Evolutionary conservation across 37 sponge, comb jelly and placozoan genomes (phyloP), one percentile per base, ranked within the genome.

Genomic region (Beroe ovata): DNA sequence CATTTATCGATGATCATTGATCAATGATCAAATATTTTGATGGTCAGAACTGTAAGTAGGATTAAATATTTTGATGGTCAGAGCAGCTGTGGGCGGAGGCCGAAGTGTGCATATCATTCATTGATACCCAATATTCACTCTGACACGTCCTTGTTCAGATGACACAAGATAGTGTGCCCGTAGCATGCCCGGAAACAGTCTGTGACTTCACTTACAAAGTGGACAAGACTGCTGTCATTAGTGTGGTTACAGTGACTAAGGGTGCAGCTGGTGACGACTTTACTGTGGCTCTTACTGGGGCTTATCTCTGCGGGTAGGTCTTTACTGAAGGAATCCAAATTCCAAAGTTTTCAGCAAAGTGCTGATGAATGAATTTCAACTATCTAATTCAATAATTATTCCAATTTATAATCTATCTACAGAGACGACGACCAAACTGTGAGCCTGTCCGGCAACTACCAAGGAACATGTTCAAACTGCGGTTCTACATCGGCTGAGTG

Each of bases 121-220:
- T n/a, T n/a, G n/a, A n/a, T n/a, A n/a, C n/a, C n/a, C n/a, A n/a
- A n/a, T n/a, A n/a, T n/a, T n/a, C n/a, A n/a, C n/a, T n/a, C n/a
- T n/a, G 23, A 14, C 64, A 19, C 21, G 11, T 25, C 26, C 64
- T 63, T n/a, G n/a, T n/a, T 11, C 84, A 77, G 84, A 14, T 42
- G 11, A 77, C 84, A 0, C 84, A 77, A 42, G 54, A 42, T 29
- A 25, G 84, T 40, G 84, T 23, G 3, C 3, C 41, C 1, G 84
- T 40, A n/a, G 84, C 26, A 54, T 77, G 84, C 21, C 11, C 54
- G 54, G 47, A 28, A 4, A 22, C 84, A 26, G n/a, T n/a, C n/a
- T 77, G 84, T 40, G 38, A 30, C 3, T 77, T n/a, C 84, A 77
- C 84, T 54, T 77, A 77, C 54, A 42, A 77, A 16, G 26, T 11